phyloP scores from a whole-genome alignment of 1,140 invertebrate species.

The Rhagoletis zephyria region DNA sequence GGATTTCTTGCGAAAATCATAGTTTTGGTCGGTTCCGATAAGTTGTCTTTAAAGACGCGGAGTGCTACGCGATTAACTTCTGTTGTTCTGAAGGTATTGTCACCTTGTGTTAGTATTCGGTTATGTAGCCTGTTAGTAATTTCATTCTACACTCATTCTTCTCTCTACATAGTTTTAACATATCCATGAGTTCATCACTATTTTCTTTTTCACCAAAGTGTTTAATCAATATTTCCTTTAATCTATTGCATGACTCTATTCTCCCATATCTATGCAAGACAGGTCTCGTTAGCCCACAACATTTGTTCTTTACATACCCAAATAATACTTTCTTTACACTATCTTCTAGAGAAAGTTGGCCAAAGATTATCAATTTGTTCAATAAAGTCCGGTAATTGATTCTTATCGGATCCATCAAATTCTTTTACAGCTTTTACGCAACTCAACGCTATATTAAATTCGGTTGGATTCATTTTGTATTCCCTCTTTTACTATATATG shows the following conservation, averaged over 20 bases:
- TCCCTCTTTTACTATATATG: too few species aligned
- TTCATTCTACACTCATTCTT: not conserved
- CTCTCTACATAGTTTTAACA: constrained; percentile 19
- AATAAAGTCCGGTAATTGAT: constrained; percentile 48
- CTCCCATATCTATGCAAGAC: too few species aligned
- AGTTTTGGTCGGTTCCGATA: constrained; percentile 57
- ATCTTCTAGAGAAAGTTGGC: constrained; percentile 10
- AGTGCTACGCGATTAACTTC: constrained; percentile 57
- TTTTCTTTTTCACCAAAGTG: constrained; percentile 12
- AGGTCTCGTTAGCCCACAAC: too few species aligned
- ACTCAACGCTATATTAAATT: constrained; percentile 56
- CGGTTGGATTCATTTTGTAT: not conserved
- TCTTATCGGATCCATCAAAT: constrained; percentile 56
- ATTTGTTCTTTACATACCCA: not conserved
- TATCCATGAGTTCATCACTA: constrained; percentile 18
- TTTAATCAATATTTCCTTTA: not conserved
- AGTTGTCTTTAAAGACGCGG: constrained; percentile 53
- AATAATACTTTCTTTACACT: not conserved
- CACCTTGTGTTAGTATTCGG: constrained; percentile 54
- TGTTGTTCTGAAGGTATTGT: constrained; percentile 48
- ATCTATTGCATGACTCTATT: not conserved
- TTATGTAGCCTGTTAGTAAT: constrained; percentile 53
- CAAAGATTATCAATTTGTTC: constrained; percentile 54
- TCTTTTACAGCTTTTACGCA: constrained; percentile 57
- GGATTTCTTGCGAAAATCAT: constrained; percentile 55